Evolutionary conservation across 1,140 invertebrate species (phyloP), one percentile per base, ranked within the genome.

Genomic region (Drosophila arizonae): DNA sequence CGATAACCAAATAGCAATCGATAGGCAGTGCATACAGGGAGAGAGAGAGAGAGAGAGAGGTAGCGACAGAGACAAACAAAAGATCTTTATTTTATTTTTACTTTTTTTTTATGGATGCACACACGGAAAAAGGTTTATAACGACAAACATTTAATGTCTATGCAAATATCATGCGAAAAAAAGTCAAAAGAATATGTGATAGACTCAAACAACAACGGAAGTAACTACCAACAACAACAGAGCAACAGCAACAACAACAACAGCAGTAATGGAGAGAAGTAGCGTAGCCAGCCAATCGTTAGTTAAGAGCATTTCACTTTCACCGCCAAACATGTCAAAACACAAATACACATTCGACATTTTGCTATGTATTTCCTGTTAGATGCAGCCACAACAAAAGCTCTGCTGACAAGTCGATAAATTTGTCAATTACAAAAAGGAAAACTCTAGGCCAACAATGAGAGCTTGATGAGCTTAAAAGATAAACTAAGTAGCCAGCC

Each of bases 261-360:
- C 6, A 9, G 1, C 8, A 33, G 8, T 28, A 55, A 54, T 43
- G 11, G 39, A 9, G 17, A 33, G 36, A 39, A 39, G 36, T 9
- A 11, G n/a, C n/a, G 13, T 1, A 28, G 43, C 26, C 41, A 51
- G 62, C 50, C 48, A 54, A 39, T 39, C 39, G 33, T 11, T 43
- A 60, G 57, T 46, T 28, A 30, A 64, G 61, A 80, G 84, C 77
- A 88, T 88, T 88, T 88, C 84, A 88, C 84, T 88, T 88, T 88
- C 84, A 88, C 84, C 84, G 85, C 74, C 85, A 88, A 88, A 87
- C 84, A 84, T 88, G 84, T 87, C 84, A 88, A 87, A 87, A 88
- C 79, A 82, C 82, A 88, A 82, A 87, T 82, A 88, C 79, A 82
- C 79, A 87, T 87, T 88, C 66, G 60, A 87, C 68, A 76, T 77